phyloP scores from a whole-genome alignment of 2,797 vertebrate genomes.

The Cossypha polioptera region DNA sequence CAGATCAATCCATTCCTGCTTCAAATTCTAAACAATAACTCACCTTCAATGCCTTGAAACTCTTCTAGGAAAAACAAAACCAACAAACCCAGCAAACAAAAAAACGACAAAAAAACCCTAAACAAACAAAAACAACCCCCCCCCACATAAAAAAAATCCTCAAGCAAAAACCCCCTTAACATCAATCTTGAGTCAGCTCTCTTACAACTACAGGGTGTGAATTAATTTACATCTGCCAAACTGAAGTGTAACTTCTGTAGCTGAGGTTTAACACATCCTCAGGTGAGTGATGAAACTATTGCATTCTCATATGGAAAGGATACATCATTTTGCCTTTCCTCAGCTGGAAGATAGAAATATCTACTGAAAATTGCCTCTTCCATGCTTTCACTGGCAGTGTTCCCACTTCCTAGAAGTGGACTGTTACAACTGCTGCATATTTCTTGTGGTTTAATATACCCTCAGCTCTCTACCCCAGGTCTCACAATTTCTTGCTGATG shows the following conservation, averaged over 20 bases:
- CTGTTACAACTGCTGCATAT: neutral
- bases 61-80: neutral
- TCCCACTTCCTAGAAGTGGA: neutral
- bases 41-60: neutral
- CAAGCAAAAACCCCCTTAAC: rapidly evolving
- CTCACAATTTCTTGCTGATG: neutral
- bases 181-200: neutral
- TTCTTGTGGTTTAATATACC: neutral
- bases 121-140: neutral
- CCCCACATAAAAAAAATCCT: rapidly evolving
- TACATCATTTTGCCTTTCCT: neutral
- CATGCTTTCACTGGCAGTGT: neutral
- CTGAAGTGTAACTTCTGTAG: neutral
- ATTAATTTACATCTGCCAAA: neutral
- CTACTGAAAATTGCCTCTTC: neutral
- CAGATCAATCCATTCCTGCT: neutral
- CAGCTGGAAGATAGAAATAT: neutral
- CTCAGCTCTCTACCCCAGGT: neutral
- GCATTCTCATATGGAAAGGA: neutral
- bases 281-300: neutral
- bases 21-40: neutral
- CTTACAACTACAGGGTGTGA: neutral
- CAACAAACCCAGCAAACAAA: neutral
- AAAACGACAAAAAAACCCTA: no score
- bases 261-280: neutral